Evolutionary conservation across 2,797 vertebrate species (phyloP).

Genomic region (Vireo griseus): DNA sequence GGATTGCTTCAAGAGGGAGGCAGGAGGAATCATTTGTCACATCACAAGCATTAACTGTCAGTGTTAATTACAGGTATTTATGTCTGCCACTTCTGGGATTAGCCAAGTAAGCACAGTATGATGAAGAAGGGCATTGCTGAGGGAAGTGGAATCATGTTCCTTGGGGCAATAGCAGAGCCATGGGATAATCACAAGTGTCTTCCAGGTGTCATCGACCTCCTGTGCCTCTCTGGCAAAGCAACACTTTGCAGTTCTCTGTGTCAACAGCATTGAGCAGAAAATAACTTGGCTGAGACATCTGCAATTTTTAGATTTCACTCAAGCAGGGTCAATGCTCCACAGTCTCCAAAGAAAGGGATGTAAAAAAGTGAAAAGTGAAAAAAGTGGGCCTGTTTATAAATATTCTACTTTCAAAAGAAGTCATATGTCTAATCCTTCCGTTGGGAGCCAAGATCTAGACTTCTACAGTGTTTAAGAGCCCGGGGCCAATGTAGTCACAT

Average conservation of each 20-base stretch:
- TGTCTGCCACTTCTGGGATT: conserved; percentile 24
- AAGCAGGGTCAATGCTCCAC: background rate
- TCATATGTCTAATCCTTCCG: background rate
- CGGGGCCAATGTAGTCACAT: background rate
- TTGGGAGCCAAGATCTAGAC: background rate
- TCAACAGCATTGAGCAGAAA: background rate
- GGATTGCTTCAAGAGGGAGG: conserved; percentile 13
- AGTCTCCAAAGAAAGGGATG: background rate
- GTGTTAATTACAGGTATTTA: conserved; percentile 36
- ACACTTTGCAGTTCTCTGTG: background rate
- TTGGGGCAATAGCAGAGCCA: background rate
- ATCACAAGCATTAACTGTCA: conserved; percentile 8
- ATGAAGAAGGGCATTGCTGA: background rate
- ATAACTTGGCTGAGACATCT: background rate
- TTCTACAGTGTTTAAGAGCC: background rate
- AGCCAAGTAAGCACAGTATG: background rate
- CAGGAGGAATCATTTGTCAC: conserved; percentile 5
- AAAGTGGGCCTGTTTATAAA: background rate
- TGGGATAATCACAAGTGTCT: background rate
- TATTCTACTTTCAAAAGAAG: background rate
- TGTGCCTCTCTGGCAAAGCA: background rate
- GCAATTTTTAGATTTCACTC: background rate
- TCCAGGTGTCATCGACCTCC: background rate
- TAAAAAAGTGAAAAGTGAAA: no score
- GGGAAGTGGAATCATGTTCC: background rate